Base-by-base conservation (phyloP, 2,113 vertebrate genomes). In the Glaucomys volans region DNA sequence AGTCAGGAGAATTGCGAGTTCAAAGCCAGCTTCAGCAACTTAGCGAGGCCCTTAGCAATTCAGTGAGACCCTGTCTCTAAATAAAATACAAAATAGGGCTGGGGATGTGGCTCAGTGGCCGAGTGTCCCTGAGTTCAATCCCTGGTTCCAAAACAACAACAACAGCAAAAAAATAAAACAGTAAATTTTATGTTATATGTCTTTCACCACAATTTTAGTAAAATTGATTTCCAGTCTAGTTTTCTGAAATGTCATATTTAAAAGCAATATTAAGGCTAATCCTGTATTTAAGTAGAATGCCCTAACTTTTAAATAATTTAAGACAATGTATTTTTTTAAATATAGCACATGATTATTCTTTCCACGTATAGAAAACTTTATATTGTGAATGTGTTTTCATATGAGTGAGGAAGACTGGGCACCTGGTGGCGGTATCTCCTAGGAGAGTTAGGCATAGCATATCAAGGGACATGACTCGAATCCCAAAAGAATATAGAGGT, bases 251-350 rank as follows among this genome's bases (percentile, higher is more conserved):
- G 20, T 50, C 86, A 42, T 40, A 59, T 30, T 82, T 62, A 79
- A 74, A 47, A 85, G 69, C 37, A 97, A 44, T 59, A 76, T 66
- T 62, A 64, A 83, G 40, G 50, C 30, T 75, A 35, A 54, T 87
- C 22, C 52, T 92, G 37, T 59, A 67, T 95, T 94, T 50, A 94
- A 40, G 82, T 44, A 86, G 12, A 59, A 54, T 77, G 26, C 26
- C 44, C 12, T 82, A 57, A 81, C 28, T 85, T 96, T 92, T 91
- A 50, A 89, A 84, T 72, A 40, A 79, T 28, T 62, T 62, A 62
- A 79, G 18, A 88, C 10, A 59, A 10, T 32, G 30, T 9, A 20
- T 11, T 40, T 37, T 62, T 92, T 86, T 35, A 64, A 62, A 76
- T 30, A 0, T 20, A 72, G 57, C 9, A 67, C 22, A 13, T 0